phyloP scores from a whole-genome alignment of 2,797 vertebrate genomes.

The Austrolebias charrua region DNA sequence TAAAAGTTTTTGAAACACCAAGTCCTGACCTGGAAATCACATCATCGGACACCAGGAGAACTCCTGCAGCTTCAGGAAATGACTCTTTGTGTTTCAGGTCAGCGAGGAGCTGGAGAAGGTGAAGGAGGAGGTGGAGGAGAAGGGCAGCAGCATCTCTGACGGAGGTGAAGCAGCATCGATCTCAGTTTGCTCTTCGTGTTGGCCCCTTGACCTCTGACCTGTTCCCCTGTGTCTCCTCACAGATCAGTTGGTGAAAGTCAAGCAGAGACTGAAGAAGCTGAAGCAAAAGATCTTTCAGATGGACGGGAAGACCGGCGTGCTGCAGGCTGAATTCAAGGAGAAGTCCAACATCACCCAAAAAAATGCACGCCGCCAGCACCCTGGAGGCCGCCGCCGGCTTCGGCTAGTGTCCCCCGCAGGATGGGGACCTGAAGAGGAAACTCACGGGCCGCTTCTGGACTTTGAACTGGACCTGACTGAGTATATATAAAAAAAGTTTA shows the following conservation, averaged over 20 bases:
- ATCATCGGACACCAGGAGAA: too few relatives aligned
- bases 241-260: conserved; percentile 96
- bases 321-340: conserved; percentile 92
- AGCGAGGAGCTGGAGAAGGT: conserved; percentile 95
- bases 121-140: conserved; percentile 98
- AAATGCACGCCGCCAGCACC: conserved; percentile 89
- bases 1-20: too few relatives aligned
- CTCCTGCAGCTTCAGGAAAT: background rate
- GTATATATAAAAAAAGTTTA: too few relatives aligned
- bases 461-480: too few relatives aligned
- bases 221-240: conserved; percentile 6
- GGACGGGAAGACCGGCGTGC: conserved; percentile 92
- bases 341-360: conserved; percentile 93
- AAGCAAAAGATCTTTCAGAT: conserved; percentile 94
- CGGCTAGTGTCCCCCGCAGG: conserved; percentile 9
- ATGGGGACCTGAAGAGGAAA: too few relatives aligned
- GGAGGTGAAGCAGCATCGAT: conserved; percentile 77
- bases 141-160: conserved; percentile 96
- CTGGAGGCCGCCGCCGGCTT: conserved; percentile 72
- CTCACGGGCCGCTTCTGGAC: too few relatives aligned
- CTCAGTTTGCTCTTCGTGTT: too few relatives aligned
- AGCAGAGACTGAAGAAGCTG: conserved; percentile 92
- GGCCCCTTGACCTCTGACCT: background rate
- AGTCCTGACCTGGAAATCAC: too few relatives aligned
- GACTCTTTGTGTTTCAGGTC: conserved; percentile 78